These are phyloP conservation scores for Polyommatus iphigenia DNA, from an alignment of 2,888 invertebrate genomes.

Conservation along the genomic window DNA sequence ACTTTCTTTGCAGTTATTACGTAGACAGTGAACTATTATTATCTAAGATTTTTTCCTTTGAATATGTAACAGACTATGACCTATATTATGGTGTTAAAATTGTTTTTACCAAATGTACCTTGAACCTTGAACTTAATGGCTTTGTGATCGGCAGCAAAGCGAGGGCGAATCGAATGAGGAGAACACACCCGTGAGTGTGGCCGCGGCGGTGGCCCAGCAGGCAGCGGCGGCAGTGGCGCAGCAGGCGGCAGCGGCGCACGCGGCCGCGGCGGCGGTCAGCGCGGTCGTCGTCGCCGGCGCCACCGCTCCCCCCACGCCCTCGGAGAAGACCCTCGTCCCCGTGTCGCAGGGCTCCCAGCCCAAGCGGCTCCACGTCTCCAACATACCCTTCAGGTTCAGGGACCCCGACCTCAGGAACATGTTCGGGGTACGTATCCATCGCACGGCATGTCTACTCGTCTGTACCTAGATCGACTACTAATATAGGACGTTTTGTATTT, in stretches of 20 bases:
- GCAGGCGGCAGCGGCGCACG: slow-evolving; percentile 77
- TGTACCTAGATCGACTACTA: slow-evolving; percentile 36
- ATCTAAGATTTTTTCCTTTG: background rate
- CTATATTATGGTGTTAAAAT: background rate
- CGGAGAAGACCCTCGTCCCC: slow-evolving; percentile 77
- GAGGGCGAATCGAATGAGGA: slow-evolving; percentile 79
- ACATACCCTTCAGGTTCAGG: slow-evolving; percentile 99
- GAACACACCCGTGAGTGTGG: slow-evolving; percentile 75
- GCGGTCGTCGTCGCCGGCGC: slow-evolving; percentile 58
- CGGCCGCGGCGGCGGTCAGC: slow-evolving; percentile 66
- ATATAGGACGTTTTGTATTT: slow-evolving; percentile 71
- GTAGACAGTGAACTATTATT: background rate
- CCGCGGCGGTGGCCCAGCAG: slow-evolving; percentile 62
- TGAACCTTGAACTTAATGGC: background rate
- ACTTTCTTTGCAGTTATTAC: slow-evolving; percentile 2
- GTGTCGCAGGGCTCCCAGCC: slow-evolving; percentile 83
- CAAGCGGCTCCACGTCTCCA: slow-evolving; percentile 98
- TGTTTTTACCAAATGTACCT: background rate
- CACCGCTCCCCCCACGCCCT: slow-evolving; percentile 59
- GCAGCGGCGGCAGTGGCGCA: slow-evolving; percentile 64
- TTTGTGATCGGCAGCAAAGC: slow-evolving; percentile 53
- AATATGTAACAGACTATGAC: background rate
- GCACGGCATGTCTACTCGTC: slow-evolving; percentile 43
- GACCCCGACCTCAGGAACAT: slow-evolving; percentile 99
- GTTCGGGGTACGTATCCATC: slow-evolving; percentile 92